Evolutionary conservation across 2,797 vertebrate species (phyloP).

Genomic region (Poeciliopsis turneri): DNA sequence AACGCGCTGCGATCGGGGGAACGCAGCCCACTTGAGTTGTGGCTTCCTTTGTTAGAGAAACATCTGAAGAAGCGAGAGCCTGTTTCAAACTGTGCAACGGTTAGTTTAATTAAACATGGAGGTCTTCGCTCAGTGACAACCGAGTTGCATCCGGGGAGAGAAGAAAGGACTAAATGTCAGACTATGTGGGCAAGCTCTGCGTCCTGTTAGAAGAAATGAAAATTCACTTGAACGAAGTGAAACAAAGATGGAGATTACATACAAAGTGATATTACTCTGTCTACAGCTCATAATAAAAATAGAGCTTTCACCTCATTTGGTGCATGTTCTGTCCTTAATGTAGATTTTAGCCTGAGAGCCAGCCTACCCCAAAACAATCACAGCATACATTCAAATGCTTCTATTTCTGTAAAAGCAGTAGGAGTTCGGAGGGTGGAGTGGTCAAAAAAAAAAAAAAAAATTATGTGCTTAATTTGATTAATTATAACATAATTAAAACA

Average conservation of each 20-base stretch:
- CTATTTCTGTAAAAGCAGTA: slow-evolving; percentile 58
- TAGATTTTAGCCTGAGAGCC: not conserved
- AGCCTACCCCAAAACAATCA: slow-evolving; percentile 33
- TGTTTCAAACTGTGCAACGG: not conserved
- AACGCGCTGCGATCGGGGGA: not conserved
- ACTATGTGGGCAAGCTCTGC: not conserved
- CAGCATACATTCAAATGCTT: slow-evolving; percentile 26
- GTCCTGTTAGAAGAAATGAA: not conserved
- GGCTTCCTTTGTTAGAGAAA: not conserved
- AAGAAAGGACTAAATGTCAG: slow-evolving; percentile 5
- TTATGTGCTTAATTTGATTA: slow-evolving; percentile 66
- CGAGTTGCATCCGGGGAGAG: not conserved
- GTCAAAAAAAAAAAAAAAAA: slow-evolving; percentile 43
- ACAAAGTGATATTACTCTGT: not conserved
- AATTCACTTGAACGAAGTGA: not conserved
- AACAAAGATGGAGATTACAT: not conserved
- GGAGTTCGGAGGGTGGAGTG: slow-evolving; percentile 55
- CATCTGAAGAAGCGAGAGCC: not conserved
- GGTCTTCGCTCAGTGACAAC: not conserved
- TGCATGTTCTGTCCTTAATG: not conserved
- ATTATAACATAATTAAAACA: slow-evolving; percentile 11
- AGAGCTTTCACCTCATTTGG: slow-evolving; percentile 10
- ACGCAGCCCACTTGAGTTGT: not conserved
- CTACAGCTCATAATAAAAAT: not conserved
- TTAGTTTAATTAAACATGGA: not conserved